These are phyloP conservation scores for Amiota communis DNA, from an alignment of 2,888 invertebrate species.

Conservation along the genomic window DNA sequence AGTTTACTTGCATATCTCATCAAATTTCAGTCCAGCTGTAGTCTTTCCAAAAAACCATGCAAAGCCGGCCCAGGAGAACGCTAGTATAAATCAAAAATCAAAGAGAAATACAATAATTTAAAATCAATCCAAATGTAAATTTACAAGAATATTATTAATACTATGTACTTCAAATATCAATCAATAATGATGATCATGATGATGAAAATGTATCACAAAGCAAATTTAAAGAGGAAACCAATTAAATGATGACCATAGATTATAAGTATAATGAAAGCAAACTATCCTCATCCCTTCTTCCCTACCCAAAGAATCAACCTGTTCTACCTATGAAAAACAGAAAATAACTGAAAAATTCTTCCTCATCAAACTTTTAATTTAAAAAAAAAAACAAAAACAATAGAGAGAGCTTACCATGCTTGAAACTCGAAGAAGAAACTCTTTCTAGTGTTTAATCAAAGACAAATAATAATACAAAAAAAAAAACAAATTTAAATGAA, in stretches of 20 bases:
- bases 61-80: no score
- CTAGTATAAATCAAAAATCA: no score
- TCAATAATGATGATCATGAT: conserved; percentile 17
- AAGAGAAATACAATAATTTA: background rate
- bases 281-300: no score
- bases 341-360: background rate
- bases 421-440: conserved; percentile 1
- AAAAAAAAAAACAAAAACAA: background rate
- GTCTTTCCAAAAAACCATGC: no score
- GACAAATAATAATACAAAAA: conserved; percentile 57
- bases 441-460: conserved; percentile 65
- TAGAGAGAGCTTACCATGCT: background rate
- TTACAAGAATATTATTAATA: conserved; percentile 44
- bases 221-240: no score
- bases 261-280: no score
- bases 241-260: no score
- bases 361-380: background rate
- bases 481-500: conserved; percentile 40
- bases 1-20: no score
- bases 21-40: no score
- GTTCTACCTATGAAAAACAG: conserved; percentile 30
- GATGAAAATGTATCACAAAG: no score
- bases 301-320: conserved; percentile 27
- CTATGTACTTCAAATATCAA: conserved; percentile 54
- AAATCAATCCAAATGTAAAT: conserved; percentile 58